These are phyloP conservation scores for Siniperca undulata DNA, from an alignment of 2,797 vertebrate genomes.

Conservation along the genomic window DNA sequence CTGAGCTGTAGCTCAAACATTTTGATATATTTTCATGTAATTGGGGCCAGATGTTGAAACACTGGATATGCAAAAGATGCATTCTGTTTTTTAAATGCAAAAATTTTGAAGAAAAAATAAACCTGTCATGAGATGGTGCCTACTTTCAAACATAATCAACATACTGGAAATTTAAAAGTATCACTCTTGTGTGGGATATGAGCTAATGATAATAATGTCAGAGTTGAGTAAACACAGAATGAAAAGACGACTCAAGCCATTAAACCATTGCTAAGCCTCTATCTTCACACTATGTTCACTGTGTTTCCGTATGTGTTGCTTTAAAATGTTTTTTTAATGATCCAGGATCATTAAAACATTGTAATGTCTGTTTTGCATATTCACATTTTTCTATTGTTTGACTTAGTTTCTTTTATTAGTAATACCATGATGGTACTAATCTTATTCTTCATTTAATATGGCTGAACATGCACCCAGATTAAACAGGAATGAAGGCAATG, in stretches of 20 bases:
- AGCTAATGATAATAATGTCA: slow-evolving; percentile 18
- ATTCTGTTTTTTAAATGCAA: not conserved
- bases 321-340: slow-evolving; percentile 40
- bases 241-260: not conserved
- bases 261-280: slow-evolving; percentile 21
- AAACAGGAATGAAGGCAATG: not conserved
- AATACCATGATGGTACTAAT: too few species aligned
- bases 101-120: not conserved
- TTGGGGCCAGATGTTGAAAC: slow-evolving; percentile 5
- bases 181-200: not conserved
- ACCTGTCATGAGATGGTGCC: slow-evolving; percentile 1
- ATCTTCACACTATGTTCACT: not conserved
- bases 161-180: not conserved
- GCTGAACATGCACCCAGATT: slow-evolving; percentile 8
- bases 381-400: slow-evolving; percentile 3
- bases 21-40: slow-evolving; percentile 14
- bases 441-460: slow-evolving; percentile 29
- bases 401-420: slow-evolving; percentile 12
- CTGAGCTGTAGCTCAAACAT: not conserved
- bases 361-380: slow-evolving; percentile 20
- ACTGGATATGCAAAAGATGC: not conserved
- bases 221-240: not conserved
- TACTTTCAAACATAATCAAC: slow-evolving; percentile 11
- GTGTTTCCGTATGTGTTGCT: not conserved
- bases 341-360: slow-evolving; percentile 25